Evolutionary conservation across 2,797 vertebrate species (phyloP).

Genomic region (Hemitrygon akajei): DNA sequence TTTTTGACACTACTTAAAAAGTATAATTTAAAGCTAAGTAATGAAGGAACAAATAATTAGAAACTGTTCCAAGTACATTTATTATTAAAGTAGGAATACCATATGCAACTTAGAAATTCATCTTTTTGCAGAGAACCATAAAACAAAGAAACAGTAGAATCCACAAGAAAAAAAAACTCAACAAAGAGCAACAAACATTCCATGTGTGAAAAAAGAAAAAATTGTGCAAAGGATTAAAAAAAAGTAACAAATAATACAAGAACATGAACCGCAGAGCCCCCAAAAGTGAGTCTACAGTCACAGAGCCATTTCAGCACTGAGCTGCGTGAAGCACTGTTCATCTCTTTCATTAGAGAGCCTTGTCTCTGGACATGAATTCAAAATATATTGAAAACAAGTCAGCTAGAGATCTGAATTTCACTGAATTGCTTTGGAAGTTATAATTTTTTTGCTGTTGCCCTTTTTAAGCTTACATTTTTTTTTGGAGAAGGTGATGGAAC

Average conservation of each 20-base stretch:
- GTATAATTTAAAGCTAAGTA: neutral
- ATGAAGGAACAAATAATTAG: neutral
- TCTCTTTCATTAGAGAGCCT: neutral
- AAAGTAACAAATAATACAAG: too few relatives aligned
- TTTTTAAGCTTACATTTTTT: neutral
- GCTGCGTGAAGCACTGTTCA: neutral
- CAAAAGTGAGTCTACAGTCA: too few relatives aligned
- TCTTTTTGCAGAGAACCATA: too few relatives aligned
- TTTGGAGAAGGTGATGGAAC: neutral
- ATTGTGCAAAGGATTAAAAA: too few relatives aligned
- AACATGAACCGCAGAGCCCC: too few relatives aligned
- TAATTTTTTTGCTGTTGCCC: neutral
- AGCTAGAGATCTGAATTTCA: neutral
- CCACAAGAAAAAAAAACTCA: too few relatives aligned
- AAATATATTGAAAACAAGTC: neutral
- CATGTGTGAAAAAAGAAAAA: too few relatives aligned
- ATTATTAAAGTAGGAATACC: too few relatives aligned
- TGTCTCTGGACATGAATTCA: neutral
- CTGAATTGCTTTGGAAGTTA: neutral
- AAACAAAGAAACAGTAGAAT: too few relatives aligned
- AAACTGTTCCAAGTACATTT: neutral
- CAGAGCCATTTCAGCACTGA: too few relatives aligned
- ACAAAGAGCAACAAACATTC: too few relatives aligned
- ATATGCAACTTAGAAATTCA: too few relatives aligned
- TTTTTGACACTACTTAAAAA: neutral